These are phyloP conservation scores for Taeniopygia guttata DNA, from an alignment of 2,797 vertebrate genomes.

Conservation along the genomic window DNA sequence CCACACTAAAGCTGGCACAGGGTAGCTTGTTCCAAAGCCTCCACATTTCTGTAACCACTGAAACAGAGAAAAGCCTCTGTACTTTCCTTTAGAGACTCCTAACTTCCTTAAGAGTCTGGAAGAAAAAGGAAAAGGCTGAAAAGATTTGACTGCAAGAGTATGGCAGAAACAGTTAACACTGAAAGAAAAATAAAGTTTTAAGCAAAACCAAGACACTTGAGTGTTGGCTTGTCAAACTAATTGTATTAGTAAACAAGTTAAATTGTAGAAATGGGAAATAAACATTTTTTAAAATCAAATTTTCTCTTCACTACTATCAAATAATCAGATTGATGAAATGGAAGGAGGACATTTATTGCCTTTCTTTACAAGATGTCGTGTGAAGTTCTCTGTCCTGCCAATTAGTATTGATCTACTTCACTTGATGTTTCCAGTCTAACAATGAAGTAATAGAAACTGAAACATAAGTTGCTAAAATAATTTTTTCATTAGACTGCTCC, in stretches of 20 bases:
- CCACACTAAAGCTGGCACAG: not conserved
- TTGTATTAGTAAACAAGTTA: not conserved
- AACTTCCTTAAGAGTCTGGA: not conserved
- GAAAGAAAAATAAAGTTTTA: not conserved
- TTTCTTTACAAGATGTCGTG: not conserved
- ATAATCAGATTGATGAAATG: conserved; percentile 22
- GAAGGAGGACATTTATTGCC: not conserved
- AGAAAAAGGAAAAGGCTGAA: not conserved
- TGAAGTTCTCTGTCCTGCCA: not conserved
- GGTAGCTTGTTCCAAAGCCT: not conserved
- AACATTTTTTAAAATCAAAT: not conserved
- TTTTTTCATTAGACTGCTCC: not conserved
- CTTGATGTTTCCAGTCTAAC: not conserved
- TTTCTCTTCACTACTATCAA: not conserved
- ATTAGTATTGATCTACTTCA: conserved; percentile 22
- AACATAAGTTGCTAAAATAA: not conserved
- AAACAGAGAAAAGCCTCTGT: not conserved
- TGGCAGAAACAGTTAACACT: not conserved
- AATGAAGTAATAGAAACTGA: not conserved
- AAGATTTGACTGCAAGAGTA: not conserved
- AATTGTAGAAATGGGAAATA: not conserved
- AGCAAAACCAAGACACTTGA: not conserved
- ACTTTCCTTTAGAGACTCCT: not conserved
- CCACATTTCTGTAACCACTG: not conserved
- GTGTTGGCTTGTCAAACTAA: not conserved